These are phyloP conservation scores for Pissodes strobi DNA, from an alignment of 1,140 invertebrate genomes.

Conservation along the genomic window DNA sequence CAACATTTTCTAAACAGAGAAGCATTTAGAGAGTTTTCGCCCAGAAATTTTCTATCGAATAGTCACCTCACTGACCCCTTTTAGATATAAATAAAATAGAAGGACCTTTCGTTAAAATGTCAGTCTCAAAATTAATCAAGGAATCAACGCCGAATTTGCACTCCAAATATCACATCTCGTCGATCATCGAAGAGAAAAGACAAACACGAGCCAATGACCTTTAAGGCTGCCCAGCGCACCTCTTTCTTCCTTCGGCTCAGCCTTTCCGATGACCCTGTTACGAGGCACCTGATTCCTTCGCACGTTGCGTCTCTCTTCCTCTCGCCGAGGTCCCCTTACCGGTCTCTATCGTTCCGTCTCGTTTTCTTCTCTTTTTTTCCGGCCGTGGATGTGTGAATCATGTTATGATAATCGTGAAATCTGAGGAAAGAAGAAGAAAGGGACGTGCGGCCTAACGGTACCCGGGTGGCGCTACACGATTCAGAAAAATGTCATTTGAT, in stretches of 20 bases:
- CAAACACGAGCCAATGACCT: constrained; percentile 29
- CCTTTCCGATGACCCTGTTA: constrained; percentile 25
- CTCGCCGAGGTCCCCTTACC: background rate
- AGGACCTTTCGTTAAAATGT: no score
- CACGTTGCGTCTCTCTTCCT: background rate
- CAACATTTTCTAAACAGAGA: no score
- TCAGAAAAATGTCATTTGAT: no score
- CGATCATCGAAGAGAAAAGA: constrained; percentile 11
- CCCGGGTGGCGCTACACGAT: constrained; percentile 11
- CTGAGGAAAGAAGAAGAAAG: constrained; percentile 14
- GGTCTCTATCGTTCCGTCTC: background rate
- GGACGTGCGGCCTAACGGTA: constrained; percentile 10
- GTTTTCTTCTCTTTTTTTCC: constrained; percentile 11
- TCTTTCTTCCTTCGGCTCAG: constrained; percentile 18
- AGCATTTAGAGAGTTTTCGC: no score
- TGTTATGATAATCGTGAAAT: constrained; percentile 20
- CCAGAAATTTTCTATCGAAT: no score
- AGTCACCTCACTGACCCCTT: no score
- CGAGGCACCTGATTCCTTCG: constrained; percentile 13
- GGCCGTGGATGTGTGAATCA: constrained; percentile 14
- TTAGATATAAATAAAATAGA: background rate
- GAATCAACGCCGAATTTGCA: no score
- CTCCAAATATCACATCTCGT: background rate
- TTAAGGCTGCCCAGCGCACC: constrained; percentile 21
- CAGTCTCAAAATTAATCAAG: no score